Percentiles rank a stretch among this genome's conserved stretches.
Conservation (phyloP, 2,888 invertebrate species). For the Ypsolopha sequella region DNA sequence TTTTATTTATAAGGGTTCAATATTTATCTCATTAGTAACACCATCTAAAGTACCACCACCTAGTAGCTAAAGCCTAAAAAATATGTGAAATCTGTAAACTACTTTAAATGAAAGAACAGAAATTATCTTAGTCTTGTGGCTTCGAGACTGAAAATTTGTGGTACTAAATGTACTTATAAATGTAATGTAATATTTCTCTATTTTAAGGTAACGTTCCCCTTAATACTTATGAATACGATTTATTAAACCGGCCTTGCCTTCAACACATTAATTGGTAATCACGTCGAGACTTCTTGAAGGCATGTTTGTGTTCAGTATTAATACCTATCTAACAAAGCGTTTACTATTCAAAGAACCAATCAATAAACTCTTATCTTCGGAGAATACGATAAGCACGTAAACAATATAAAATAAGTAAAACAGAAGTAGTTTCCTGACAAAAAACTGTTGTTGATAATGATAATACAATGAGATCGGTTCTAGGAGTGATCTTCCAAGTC, state of each 20-base stretch:
- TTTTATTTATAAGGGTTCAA: neutral
- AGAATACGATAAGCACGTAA: conserved; percentile 29
- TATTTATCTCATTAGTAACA: too few relatives aligned
- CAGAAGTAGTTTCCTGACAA: conserved; percentile 7
- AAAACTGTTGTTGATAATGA: conserved; percentile 7
- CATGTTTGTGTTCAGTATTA: too few relatives aligned
- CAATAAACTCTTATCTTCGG: neutral
- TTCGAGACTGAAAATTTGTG: too few relatives aligned
- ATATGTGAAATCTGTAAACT: too few relatives aligned
- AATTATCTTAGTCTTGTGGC: too few relatives aligned
- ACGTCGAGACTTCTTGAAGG: neutral
- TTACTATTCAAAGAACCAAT: neutral
- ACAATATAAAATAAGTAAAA: conserved; percentile 23
- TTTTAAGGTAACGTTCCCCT: too few relatives aligned
- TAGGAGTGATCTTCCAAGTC: neutral
- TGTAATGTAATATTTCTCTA: too few relatives aligned
- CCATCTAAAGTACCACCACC: too few relatives aligned
- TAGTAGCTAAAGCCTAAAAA: too few relatives aligned
- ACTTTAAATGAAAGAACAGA: too few relatives aligned
- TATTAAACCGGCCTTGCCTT: conserved; percentile 12
- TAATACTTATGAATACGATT: neutral
- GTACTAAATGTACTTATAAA: too few relatives aligned
- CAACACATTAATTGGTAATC: conserved; percentile 12
- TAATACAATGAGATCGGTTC: neutral
- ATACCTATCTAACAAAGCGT: too few relatives aligned